Evolutionary conservation across 2,888 invertebrate genomes (phyloP).

Genomic region (Mylabris sibirica): DNA sequence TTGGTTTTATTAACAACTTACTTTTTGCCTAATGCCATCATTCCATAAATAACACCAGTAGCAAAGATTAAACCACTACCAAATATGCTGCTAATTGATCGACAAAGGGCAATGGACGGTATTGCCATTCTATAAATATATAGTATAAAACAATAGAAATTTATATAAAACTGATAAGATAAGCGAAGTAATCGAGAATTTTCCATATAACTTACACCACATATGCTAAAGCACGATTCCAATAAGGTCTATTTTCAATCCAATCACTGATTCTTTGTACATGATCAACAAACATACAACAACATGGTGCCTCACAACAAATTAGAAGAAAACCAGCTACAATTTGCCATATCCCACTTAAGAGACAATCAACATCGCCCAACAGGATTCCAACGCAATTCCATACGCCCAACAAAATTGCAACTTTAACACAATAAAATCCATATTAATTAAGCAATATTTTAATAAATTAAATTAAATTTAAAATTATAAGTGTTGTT

Average conservation of each 20-base stretch:
- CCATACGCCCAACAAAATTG: conserved; percentile 81
- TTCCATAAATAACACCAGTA: conserved; percentile 89
- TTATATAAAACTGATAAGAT: conserved; percentile 10
- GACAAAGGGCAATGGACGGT: conserved; percentile 81
- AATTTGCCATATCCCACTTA: conserved; percentile 88
- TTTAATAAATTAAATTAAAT: conserved; percentile 20
- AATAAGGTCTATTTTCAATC: conserved; percentile 85
- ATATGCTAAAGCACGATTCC: conserved; percentile 88
- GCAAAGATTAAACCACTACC: conserved; percentile 89
- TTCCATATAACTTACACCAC: conserved; percentile 73
- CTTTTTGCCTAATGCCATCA: conserved; percentile 96
- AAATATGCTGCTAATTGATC: conserved; percentile 78
- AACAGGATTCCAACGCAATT: conserved; percentile 74
- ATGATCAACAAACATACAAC: conserved; percentile 95
- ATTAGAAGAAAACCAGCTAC: conserved; percentile 87
- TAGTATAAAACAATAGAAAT: not conserved
- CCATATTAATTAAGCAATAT: conserved; percentile 3
- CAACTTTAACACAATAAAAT: conserved; percentile 69
- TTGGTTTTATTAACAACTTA: conserved; percentile 65
- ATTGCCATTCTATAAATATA: conserved; percentile 78
- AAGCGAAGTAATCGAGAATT: conserved; percentile 12
- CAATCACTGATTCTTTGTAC: conserved; percentile 85
- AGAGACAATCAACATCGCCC: conserved; percentile 70
- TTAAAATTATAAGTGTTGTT: conserved; percentile 19
- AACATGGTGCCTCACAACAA: conserved; percentile 94